Conservation (phyloP, 2,797 vertebrate species). For the Eulemur coronatus region DNA sequence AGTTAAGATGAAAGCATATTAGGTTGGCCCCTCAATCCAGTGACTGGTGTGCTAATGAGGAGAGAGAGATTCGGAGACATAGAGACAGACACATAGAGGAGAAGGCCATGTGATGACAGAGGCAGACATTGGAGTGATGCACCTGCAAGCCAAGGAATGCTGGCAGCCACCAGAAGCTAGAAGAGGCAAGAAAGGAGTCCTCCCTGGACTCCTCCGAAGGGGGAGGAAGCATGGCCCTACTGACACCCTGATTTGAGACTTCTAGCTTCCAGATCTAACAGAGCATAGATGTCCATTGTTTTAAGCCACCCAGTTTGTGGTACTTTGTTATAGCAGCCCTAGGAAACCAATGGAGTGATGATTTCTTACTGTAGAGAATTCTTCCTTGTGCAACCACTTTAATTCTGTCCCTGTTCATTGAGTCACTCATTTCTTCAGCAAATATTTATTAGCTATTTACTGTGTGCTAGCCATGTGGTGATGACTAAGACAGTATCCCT, state of each 20-base stretch:
- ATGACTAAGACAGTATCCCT: too few species aligned
- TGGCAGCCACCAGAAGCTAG: background rate
- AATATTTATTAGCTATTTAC: too few species aligned
- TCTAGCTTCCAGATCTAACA: background rate
- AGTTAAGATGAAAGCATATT: background rate
- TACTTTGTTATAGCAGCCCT: background rate
- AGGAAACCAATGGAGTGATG: fast-evolving
- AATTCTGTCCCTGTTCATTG: background rate
- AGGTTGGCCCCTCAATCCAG: background rate
- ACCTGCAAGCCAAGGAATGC: background rate
- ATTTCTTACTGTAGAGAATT: background rate
- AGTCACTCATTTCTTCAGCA: background rate
- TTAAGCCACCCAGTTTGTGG: background rate
- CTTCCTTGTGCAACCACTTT: background rate
- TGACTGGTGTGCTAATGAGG: background rate
- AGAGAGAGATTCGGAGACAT: background rate
- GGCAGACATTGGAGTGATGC: background rate
- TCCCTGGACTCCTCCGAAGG: background rate
- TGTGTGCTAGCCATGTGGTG: too few species aligned
- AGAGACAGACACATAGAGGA: background rate
- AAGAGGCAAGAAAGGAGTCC: background rate
- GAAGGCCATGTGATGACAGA: background rate
- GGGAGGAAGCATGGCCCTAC: too few species aligned
- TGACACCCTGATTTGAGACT: background rate
- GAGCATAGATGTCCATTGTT: background rate